These are phyloP conservation scores for Odontamblyopus lacepedii DNA, from an alignment of 2,797 vertebrate species.

Conservation along the genomic window DNA sequence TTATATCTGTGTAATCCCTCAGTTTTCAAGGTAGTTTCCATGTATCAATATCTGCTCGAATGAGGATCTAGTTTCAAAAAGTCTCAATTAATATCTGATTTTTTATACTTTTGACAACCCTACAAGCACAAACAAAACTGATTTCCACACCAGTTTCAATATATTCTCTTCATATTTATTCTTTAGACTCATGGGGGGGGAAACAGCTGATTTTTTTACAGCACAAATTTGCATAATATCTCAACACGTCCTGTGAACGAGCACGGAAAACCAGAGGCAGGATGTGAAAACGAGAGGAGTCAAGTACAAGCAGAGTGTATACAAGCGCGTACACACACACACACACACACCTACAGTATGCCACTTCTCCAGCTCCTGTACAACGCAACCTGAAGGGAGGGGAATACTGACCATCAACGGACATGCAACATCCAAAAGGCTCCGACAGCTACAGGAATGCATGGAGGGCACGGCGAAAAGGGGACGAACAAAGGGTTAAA, in stretches of 20 bases:
- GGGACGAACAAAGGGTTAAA: background rate
- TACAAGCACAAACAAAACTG: slow-evolving; percentile 7
- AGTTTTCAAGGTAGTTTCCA: too few relatives aligned
- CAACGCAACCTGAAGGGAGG: slow-evolving; percentile 80
- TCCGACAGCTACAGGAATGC: slow-evolving; percentile 78
- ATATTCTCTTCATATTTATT: slow-evolving; percentile 93
- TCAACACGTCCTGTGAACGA: slow-evolving; percentile 96
- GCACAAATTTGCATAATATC: slow-evolving; percentile 94
- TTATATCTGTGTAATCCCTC: too few relatives aligned
- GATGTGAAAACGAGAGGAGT: slow-evolving; percentile 92
- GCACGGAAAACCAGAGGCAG: slow-evolving; percentile 91
- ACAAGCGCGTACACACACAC: slow-evolving; percentile 86
- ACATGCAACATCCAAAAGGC: slow-evolving; percentile 98
- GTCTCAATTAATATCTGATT: too few relatives aligned
- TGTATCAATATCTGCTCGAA: too few relatives aligned
- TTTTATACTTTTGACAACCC: too few relatives aligned
- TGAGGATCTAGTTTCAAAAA: too few relatives aligned
- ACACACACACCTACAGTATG: slow-evolving; percentile 66
- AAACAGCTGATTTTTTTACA: slow-evolving; percentile 86
- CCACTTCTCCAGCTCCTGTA: slow-evolving; percentile 79
- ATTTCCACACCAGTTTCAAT: slow-evolving; percentile 60
- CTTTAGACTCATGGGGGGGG: slow-evolving; percentile 81
- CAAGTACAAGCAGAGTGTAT: slow-evolving; percentile 93
- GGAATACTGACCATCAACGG: slow-evolving; percentile 87
- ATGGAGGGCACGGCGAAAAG: slow-evolving; percentile 22